Evolutionary conservation across 2,113 vertebrate species (phyloP).

Genomic region (Felis chaus): DNA sequence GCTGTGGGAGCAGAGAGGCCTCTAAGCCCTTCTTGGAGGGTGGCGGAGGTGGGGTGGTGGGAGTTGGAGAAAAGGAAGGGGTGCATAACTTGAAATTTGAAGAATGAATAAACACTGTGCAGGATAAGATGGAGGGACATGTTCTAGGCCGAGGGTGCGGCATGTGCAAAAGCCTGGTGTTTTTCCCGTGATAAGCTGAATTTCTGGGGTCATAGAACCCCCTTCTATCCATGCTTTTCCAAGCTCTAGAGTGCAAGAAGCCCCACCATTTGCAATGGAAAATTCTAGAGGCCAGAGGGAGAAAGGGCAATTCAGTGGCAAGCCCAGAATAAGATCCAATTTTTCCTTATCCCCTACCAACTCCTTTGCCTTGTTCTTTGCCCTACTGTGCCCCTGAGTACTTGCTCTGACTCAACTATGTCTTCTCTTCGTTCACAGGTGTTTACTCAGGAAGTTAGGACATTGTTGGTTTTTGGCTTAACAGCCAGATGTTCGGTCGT

Average conservation of each 20-base stretch:
- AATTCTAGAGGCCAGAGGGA: neutral
- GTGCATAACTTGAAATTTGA: conserved; percentile 35
- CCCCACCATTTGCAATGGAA: neutral
- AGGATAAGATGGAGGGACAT: neutral
- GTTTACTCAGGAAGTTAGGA: conserved; percentile 44
- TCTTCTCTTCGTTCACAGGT: conserved; percentile 49
- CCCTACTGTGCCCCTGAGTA: neutral
- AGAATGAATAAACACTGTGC: conserved; percentile 40
- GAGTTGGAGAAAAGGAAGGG: neutral
- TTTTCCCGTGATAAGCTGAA: neutral
- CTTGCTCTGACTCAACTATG: neutral
- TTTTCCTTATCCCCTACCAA: neutral
- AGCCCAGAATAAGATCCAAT: neutral
- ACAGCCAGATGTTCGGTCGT: conserved; percentile 20
- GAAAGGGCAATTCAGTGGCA: neutral
- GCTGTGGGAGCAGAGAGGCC: neutral
- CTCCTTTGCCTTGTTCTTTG: neutral
- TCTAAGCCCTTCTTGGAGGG: neutral
- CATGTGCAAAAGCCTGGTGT: neutral
- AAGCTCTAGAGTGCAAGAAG: neutral
- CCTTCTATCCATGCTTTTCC: neutral
- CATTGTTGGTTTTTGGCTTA: conserved; percentile 21
- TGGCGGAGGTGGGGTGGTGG: neutral
- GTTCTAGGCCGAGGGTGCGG: neutral
- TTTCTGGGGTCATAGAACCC: neutral